Conservation (phyloP, 2,113 vertebrate genomes). For the Theristicus caerulescens region DNA sequence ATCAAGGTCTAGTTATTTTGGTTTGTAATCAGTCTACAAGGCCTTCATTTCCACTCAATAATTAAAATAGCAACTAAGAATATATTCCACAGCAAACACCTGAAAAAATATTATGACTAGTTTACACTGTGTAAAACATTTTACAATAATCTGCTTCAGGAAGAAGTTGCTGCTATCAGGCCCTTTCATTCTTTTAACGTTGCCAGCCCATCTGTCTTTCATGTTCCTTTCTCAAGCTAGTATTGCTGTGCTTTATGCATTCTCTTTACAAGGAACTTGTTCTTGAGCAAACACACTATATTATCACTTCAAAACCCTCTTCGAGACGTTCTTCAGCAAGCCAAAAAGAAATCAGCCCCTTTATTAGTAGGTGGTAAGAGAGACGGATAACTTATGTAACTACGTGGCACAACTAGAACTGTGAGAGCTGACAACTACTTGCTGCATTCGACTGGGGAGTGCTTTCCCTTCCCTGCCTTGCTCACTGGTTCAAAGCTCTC, state of each 20-base stretch:
- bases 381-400: neutral
- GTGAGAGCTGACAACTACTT: neutral
- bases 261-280: neutral
- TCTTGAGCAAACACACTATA: neutral
- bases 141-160: neutral
- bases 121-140: neutral
- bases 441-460: neutral
- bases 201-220: neutral
- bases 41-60: neutral
- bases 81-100: neutral
- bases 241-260: neutral
- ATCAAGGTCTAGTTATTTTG: neutral
- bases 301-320: slow-evolving; percentile 11
- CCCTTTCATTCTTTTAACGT: neutral
- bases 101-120: neutral
- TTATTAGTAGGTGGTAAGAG: neutral
- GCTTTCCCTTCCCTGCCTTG: neutral
- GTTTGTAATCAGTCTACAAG: neutral
- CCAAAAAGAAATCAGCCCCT: neutral
- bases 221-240: neutral
- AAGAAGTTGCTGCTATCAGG: neutral
- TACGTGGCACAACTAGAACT: neutral
- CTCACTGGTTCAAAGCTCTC: neutral
- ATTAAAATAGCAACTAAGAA: neutral
- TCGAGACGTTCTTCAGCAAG: neutral